These are phyloP conservation scores for Virgularia gustaviana DNA, from an alignment of 92 coral and sea anemone species.

Conservation along the genomic window DNA sequence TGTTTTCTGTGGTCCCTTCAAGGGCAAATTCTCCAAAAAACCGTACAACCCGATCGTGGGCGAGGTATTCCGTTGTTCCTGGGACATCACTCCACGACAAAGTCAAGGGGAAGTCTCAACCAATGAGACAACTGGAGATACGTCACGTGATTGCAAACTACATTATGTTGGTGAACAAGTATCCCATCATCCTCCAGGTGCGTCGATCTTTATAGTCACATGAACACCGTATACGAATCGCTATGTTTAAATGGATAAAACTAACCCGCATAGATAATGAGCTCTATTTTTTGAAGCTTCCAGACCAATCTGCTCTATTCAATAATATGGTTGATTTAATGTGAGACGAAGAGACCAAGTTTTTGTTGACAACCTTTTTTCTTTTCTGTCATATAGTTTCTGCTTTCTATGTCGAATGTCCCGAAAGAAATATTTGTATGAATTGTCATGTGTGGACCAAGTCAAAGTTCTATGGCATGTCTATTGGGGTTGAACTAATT, in stretches of 20 bases:
- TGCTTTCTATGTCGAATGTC: slow-evolving; percentile 97
- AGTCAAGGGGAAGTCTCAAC: slow-evolving; percentile 52
- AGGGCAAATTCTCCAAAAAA: slow-evolving; percentile 94
- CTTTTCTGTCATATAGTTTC: slow-evolving; percentile 57
- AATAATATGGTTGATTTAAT: neutral
- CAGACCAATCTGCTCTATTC: too few species aligned
- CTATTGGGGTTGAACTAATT: slow-evolving; percentile 87
- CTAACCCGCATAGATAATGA: too few species aligned
- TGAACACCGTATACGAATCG: neutral
- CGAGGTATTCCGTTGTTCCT: slow-evolving; percentile 87
- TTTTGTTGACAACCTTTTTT: neutral
- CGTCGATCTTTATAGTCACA: slow-evolving; percentile 8
- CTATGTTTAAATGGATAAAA: too few species aligned
- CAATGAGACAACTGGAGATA: slow-evolving; percentile 40
- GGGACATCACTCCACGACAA: slow-evolving; percentile 65
- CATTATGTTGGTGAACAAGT: slow-evolving; percentile 90
- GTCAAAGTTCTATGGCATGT: slow-evolving; percentile 97
- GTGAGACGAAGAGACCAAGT: neutral
- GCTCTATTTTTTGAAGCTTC: too few species aligned
- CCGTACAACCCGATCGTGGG: slow-evolving; percentile 98
- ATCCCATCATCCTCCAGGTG: slow-evolving; percentile 99
- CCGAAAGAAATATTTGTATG: slow-evolving; percentile 77
- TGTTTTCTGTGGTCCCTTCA: neutral
- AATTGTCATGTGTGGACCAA: slow-evolving; percentile 94
- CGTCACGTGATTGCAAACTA: slow-evolving; percentile 54